Percentiles rank a stretch among this genome's conserved stretches.
Conservation (phyloP, 2,888 invertebrate species). For the Hemithea aestivaria region DNA sequence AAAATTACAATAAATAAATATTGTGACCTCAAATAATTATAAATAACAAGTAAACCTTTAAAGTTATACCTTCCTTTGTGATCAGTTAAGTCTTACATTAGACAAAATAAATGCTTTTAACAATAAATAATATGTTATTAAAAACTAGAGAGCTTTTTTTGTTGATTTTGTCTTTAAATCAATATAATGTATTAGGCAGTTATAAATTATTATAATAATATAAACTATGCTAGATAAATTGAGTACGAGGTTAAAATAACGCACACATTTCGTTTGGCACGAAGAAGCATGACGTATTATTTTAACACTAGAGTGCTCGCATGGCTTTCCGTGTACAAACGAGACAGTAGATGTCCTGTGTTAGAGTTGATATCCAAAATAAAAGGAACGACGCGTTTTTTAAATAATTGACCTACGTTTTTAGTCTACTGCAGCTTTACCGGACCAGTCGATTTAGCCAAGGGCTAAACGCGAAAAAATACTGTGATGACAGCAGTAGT, state of each 20-base stretch:
- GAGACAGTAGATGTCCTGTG: no score
- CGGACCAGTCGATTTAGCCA: no score
- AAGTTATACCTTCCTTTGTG: slow-evolving; percentile 8
- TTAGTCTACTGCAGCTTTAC: no score
- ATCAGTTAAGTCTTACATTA: slow-evolving; percentile 3
- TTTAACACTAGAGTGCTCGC: slow-evolving; percentile 8
- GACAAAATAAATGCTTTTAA: slow-evolving; percentile 20
- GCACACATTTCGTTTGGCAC: slow-evolving; percentile 40
- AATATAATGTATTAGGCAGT: slow-evolving; percentile 26
- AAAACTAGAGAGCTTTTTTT: slow-evolving; percentile 58
- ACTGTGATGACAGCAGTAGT: no score
- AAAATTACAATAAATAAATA: slow-evolving; percentile 2
- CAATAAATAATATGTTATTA: slow-evolving; percentile 63
- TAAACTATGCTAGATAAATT: slow-evolving; percentile 17
- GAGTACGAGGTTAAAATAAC: slow-evolving; percentile 25
- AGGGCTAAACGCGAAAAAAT: no score
- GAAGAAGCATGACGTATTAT: slow-evolving; percentile 27
- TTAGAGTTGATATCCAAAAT: no score
- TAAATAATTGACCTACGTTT: no score
- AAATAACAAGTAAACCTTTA: no score
- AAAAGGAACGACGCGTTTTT: no score
- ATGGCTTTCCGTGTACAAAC: no score
- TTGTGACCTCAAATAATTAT: slow-evolving; percentile 16
- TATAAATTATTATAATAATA: slow-evolving; percentile 17
- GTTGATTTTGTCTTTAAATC: slow-evolving; percentile 26